phyloP scores from a whole-genome alignment of 2,888 invertebrate genomes.

The Mimumesa dahlbomi region DNA sequence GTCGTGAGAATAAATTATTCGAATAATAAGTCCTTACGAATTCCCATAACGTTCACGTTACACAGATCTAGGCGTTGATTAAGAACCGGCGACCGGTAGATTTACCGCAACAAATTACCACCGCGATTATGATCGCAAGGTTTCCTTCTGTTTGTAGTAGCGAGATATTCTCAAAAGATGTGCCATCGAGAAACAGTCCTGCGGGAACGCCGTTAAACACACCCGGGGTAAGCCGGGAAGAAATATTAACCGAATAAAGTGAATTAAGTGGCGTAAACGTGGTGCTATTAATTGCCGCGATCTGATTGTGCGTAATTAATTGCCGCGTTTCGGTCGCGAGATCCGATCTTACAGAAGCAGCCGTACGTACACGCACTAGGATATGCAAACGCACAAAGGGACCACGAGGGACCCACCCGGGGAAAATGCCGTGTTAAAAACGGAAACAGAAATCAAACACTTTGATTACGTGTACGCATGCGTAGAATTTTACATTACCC shows the following conservation, averaged over 20 bases:
- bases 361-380: neutral
- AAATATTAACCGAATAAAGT: constrained; percentile 51
- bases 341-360: constrained; percentile 32
- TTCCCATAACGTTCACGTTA: neutral
- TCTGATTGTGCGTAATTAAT: constrained; percentile 57
- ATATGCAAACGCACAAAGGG: neutral
- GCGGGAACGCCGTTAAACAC: neutral
- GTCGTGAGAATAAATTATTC: too few species aligned
- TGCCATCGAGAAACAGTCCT: neutral
- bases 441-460: constrained; percentile 30
- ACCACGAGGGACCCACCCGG: constrained; percentile 17
- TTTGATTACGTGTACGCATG: constrained; percentile 30
- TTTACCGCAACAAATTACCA: neutral
- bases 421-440: constrained; percentile 9
- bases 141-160: neutral
- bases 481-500: constrained; percentile 12
- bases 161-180: neutral
- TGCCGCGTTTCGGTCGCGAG: constrained; percentile 29
- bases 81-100: neutral
- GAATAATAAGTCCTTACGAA: neutral
- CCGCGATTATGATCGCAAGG: neutral
- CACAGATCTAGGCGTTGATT: neutral
- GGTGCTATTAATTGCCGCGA: constrained; percentile 51
- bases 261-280: constrained; percentile 52
- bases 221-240: constrained; percentile 11